phyloP scores from a whole-genome alignment of 2,113 vertebrate species.

The Apus apus region DNA sequence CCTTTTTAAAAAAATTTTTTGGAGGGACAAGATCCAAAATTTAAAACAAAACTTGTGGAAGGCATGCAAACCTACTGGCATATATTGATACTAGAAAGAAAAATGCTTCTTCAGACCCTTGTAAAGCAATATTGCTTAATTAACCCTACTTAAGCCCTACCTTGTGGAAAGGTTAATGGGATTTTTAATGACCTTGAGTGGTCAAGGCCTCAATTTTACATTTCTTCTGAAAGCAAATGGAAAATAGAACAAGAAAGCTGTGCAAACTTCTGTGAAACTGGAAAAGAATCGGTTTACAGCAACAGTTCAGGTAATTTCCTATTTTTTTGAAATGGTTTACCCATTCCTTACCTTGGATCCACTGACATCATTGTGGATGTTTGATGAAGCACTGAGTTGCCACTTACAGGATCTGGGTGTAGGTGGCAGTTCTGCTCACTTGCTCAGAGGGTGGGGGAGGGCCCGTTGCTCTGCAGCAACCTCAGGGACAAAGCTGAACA shows the following conservation, averaged over 20 bases:
- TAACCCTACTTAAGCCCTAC: slow-evolving; percentile 74
- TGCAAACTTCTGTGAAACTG: slow-evolving; percentile 40
- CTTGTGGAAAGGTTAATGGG: slow-evolving; percentile 73
- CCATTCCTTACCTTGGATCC: neutral
- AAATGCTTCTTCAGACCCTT: slow-evolving; percentile 57
- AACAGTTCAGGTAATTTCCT: slow-evolving; percentile 19
- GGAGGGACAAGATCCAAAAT: neutral
- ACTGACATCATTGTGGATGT: neutral
- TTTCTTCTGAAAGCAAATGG: slow-evolving; percentile 70
- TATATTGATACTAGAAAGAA: slow-evolving; percentile 46
- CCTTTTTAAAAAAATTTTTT: neutral
- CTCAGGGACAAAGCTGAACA: neutral
- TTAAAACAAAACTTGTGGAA: neutral
- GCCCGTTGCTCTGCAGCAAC: neutral
- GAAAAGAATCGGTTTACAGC: neutral
- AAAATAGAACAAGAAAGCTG: slow-evolving; percentile 63
- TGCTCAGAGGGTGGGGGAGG: neutral
- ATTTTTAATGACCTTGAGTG: slow-evolving; percentile 75
- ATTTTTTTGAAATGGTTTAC: slow-evolving; percentile 1
- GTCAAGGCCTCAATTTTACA: slow-evolving; percentile 74
- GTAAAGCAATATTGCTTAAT: slow-evolving; percentile 72
- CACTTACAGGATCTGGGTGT: neutral
- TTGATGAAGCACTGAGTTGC: neutral
- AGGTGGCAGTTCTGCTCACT: accelerated
- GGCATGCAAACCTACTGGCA: neutral